Conservation (phyloP, 2,888 invertebrate species). For the Pharmacophagus antenor region DNA sequence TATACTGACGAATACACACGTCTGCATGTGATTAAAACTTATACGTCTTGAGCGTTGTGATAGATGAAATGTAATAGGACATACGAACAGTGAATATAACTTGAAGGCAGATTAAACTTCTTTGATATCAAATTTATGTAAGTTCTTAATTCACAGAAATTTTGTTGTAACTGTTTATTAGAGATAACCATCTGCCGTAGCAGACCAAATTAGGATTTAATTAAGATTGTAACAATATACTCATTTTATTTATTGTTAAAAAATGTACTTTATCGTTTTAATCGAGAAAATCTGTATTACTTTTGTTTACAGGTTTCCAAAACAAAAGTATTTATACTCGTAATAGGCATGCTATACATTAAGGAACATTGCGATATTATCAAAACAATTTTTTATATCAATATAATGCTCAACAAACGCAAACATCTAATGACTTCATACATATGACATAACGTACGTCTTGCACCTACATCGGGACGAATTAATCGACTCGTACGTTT, state of each 20-base stretch:
- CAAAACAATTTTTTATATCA: too few species aligned
- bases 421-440: slow-evolving; percentile 20
- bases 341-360: too few species aligned
- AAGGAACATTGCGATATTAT: too few species aligned
- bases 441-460: slow-evolving; percentile 5
- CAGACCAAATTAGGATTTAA: too few species aligned
- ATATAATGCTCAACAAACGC: too few species aligned
- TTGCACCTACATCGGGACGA: slow-evolving; percentile 33
- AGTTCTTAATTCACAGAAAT: neutral
- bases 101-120: neutral
- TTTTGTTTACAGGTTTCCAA: too few species aligned
- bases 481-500: slow-evolving; percentile 39
- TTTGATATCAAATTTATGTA: neutral
- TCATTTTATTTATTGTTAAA: too few species aligned
- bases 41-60: neutral
- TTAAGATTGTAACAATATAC: too few species aligned
- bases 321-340: too few species aligned
- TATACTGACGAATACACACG: slow-evolving; percentile 9
- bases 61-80: neutral
- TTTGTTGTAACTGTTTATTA: neutral
- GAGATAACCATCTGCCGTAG: too few species aligned
- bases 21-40: slow-evolving; percentile 15
- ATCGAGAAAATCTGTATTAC: too few species aligned
- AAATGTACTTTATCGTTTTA: too few species aligned
- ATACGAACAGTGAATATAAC: neutral